Evolutionary conservation across 1,140 invertebrate genomes (phyloP).

Genomic region (Oedothorax gibbosus): DNA sequence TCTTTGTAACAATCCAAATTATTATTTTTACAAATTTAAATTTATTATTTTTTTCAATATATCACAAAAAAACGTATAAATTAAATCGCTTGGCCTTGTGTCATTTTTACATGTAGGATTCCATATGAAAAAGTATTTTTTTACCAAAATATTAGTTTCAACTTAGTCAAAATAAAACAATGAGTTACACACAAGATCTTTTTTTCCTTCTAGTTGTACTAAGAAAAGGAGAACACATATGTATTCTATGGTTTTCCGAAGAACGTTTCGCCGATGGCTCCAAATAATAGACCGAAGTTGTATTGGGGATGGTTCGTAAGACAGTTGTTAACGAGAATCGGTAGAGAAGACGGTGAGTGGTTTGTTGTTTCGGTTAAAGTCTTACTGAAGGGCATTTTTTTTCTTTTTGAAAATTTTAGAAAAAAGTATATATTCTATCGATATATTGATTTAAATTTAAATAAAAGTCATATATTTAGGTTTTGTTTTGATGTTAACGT

Average conservation of each 20-base stretch:
- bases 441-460: neutral
- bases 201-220: conserved; percentile 33
- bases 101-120: too few relatives aligned
- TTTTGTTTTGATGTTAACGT: conserved; percentile 1
- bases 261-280: conserved; percentile 34
- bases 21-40: too few relatives aligned
- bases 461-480: neutral
- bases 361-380: conserved; percentile 12
- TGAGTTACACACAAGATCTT: neutral
- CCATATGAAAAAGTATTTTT: too few relatives aligned
- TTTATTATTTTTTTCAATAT: too few relatives aligned
- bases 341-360: neutral
- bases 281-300: conserved; percentile 25
- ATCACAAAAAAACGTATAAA: too few relatives aligned
- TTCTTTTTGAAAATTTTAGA: conserved; percentile 4
- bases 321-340: conserved; percentile 22
- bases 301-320: conserved; percentile 18
- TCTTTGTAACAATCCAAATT: too few relatives aligned
- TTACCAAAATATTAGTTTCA: too few relatives aligned
- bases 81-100: too few relatives aligned
- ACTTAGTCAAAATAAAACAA: too few relatives aligned
- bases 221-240: conserved; percentile 23
- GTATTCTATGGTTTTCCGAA: conserved; percentile 50
- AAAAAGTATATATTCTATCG: neutral
- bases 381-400: conserved; percentile 1